Base-by-base conservation (phyloP, 2,888 invertebrate genomes). In the Lysandra bellargus region DNA sequence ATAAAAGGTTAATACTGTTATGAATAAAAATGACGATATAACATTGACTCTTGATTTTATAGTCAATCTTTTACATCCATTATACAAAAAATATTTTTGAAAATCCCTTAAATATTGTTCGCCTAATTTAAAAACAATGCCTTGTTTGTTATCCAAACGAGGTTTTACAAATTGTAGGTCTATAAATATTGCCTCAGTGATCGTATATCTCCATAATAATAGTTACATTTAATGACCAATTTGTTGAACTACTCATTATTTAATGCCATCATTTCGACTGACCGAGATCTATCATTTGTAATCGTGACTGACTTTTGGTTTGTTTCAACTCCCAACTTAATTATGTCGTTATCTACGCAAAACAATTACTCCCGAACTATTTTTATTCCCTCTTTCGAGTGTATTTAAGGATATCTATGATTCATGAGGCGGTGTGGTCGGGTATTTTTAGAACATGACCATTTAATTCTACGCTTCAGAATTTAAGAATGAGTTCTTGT, bases 361-460 rank as follows among this genome's bases (percentile, higher is more conserved):
- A 75, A 76, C 33, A 57, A 76, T 57, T 53, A 33, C 53, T 76
- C 76, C 37, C 4, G 76, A 33, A 30, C 33, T 79, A 79, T 79
- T 79, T 79, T 79, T 79, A 79, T 75, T 75, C 37, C 72, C 57
- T 69, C 30, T 75, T 75, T 79, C 61, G 74, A 79, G 79, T 79
- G 74, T 44, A 30, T 44, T 61, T 79, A 57, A 79, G 60, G 75
- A 76, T 76, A 57, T 75, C 79, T 79, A 79, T 79, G 75, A 79
- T 79, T 79, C 79, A 79, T 69, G 69, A 30, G 44, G 60, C 57
- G 30, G 23, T n/a, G 44, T 76, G 17, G 76, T 33, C 5, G 76
- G 33, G 17, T 76, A 76, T 76, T 76, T 76, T 76, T 57, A 76
- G 76, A 76, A 76, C 76, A 53, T 76, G 76, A 76, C 53, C 49